Percentiles rank a stretch among this genome's conserved stretches.
Evolutionary conservation across 2,888 invertebrate genomes (phyloP).

Genomic region (Thymelicus lineola): DNA sequence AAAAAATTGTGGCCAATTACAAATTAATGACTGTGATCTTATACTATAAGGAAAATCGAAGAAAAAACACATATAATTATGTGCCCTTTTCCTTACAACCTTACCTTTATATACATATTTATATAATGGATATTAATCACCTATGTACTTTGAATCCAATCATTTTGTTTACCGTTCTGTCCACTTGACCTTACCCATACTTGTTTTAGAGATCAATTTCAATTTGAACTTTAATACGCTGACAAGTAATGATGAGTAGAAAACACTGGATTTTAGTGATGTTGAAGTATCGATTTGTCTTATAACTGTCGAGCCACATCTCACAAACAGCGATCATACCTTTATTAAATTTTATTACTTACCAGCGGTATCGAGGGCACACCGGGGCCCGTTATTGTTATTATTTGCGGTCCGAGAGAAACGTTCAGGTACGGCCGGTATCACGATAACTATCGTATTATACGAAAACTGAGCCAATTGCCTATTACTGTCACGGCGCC

Average conservation of each 20-base stretch:
- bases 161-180: too few species aligned
- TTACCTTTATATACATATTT: too few species aligned
- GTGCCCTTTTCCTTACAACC: too few species aligned
- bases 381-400: slow-evolving; percentile 42
- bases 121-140: too few species aligned
- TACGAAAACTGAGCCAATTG: slow-evolving; percentile 37
- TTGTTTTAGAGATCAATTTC: too few species aligned
- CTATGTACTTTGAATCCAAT: too few species aligned
- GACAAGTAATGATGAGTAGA: not conserved
- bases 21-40: too few species aligned
- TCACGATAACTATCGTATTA: slow-evolving; percentile 40
- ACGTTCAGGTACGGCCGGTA: slow-evolving; percentile 42
- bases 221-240: not conserved
- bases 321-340: slow-evolving; percentile 5
- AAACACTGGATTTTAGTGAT: not conserved
- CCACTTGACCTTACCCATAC: too few species aligned
- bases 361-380: slow-evolving; percentile 37
- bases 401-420: slow-evolving; percentile 42
- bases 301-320: not conserved
- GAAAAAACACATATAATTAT: too few species aligned
- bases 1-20: too few species aligned
- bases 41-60: too few species aligned
- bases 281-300: not conserved
- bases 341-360: slow-evolving; percentile 36
- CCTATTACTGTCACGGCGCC: slow-evolving; percentile 32